These are phyloP conservation scores for Perca flavescens DNA, from an alignment of 2,113 vertebrate species.

Conservation along the genomic window DNA sequence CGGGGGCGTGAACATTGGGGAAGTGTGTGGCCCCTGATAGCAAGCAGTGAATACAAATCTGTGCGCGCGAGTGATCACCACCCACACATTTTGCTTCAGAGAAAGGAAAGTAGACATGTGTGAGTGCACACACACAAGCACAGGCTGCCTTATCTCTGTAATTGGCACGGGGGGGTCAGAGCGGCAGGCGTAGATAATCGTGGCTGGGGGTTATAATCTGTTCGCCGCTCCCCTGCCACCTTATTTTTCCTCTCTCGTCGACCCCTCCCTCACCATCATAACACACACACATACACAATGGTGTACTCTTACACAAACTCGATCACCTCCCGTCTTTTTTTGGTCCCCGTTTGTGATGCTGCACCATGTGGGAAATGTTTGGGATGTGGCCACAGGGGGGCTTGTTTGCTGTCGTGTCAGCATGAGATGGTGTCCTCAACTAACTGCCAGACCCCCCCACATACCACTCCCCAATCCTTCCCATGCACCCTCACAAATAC, in stretches of 20 bases:
- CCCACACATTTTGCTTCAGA: constrained; percentile 27
- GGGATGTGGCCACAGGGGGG: constrained; percentile 22
- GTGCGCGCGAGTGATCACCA: constrained; percentile 6
- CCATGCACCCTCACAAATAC: neutral
- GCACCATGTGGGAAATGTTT: constrained; percentile 35
- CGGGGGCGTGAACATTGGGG: constrained; percentile 21
- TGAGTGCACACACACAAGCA: constrained; percentile 11
- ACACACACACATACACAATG: neutral
- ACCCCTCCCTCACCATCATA: neutral
- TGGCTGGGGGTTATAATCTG: constrained; percentile 64
- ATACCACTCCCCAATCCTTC: neutral
- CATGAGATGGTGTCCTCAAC: constrained; percentile 38
- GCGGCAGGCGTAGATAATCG: constrained; percentile 64
- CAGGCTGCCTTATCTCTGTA: constrained; percentile 69
- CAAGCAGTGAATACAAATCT: constrained; percentile 62
- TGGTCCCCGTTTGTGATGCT: constrained; percentile 19
- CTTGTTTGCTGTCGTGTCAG: constrained; percentile 49
- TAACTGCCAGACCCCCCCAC: constrained; percentile 37
- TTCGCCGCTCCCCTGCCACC: constrained; percentile 20
- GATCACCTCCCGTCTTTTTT: constrained; percentile 11
- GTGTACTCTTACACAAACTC: neutral
- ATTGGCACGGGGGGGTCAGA: constrained; percentile 72
- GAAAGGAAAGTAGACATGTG: constrained; percentile 20
- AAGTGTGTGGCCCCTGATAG: constrained; percentile 48
- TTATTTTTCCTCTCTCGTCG: constrained; percentile 12